Evolutionary conservation across 2,797 vertebrate species (phyloP).

Genomic region (Steatocranus sp.): DNA sequence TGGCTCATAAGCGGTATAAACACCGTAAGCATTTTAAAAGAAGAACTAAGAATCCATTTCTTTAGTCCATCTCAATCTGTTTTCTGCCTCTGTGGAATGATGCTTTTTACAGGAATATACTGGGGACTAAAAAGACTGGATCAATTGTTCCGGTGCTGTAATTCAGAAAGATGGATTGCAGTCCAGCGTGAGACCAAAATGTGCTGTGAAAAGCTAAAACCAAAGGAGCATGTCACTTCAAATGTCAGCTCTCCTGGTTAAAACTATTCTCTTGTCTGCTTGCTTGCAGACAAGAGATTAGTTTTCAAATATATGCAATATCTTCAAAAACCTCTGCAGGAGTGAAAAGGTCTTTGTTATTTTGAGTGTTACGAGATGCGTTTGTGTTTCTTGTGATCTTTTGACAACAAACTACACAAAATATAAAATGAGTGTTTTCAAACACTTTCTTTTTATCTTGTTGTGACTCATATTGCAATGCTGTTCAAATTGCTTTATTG

Average conservation of each 20-base stretch:
- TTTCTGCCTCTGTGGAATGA: conserved; percentile 18
- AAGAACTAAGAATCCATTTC: neutral
- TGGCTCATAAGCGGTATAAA: conserved; percentile 2
- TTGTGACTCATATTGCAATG: neutral
- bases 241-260: conserved; percentile 49
- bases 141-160: conserved; percentile 53
- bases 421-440: neutral
- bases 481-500: neutral
- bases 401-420: neutral
- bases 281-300: conserved; percentile 7
- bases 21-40: neutral
- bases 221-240: conserved; percentile 58
- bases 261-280: neutral
- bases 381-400: neutral
- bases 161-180: conserved; percentile 60
- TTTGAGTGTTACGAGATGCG: neutral
- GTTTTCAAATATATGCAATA: conserved; percentile 34
- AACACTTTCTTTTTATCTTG: neutral
- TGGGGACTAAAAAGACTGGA: conserved; percentile 50
- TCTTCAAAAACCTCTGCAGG: conserved; percentile 15
- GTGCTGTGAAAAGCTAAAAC: conserved; percentile 62
- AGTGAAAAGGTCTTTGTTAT: conserved; percentile 6
- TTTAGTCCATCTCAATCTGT: conserved; percentile 21
- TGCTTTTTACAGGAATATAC: conserved; percentile 46
- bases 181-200: conserved; percentile 53